Base-by-base conservation (phyloP, 2,113 vertebrate genomes). In the Dryoscopus gambensis region DNA sequence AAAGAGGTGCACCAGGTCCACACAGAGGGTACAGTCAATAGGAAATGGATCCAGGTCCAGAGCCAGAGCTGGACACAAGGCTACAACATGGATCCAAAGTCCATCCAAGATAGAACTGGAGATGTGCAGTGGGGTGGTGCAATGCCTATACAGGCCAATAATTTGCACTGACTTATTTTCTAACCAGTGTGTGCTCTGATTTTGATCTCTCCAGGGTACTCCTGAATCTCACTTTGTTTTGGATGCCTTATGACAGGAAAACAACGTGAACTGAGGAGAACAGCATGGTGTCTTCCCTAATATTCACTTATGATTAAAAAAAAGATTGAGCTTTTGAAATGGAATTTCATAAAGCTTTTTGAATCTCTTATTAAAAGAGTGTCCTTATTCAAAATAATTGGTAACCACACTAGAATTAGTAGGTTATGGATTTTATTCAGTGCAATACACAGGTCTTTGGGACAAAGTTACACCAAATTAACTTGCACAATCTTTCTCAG, bases 361-460 rank as follows among this genome's bases (percentile, higher is more conserved):
- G 27, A 81, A 65, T 88, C 39, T 84, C 37, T 50, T 42, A 42
- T 42, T 42, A 6, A 42, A 42, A 42, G 42, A 42, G 10, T 78
- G 56, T 68, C 39, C 28, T 71, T 24, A 84, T 87, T 84, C 87
- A 78, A 88, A 87, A 77, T 84, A 73, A 74, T 63, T 28, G 1
- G 70, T 85, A 85, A 52, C 22, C 15, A 69, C 2, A 0, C 25
- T 68, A 68, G 57, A 75, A 84, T 69, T 53, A 70, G n/a, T 24
- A 40, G 24, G 11, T 8, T 77, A 75, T 59, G 68, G 44, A 68
- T 92, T 96, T 93, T 88, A 46, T 70, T 87, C 70, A 79, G 31
- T 78, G 65, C 22, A 65, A 23, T 57, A 71, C 10, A 25, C 10
- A 56, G 10, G 24, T 78, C 49, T 91, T 68, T 15, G n/a, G 40